Conservation (phyloP, 2,888 invertebrate genomes). For the Calliopum simillimum region DNA sequence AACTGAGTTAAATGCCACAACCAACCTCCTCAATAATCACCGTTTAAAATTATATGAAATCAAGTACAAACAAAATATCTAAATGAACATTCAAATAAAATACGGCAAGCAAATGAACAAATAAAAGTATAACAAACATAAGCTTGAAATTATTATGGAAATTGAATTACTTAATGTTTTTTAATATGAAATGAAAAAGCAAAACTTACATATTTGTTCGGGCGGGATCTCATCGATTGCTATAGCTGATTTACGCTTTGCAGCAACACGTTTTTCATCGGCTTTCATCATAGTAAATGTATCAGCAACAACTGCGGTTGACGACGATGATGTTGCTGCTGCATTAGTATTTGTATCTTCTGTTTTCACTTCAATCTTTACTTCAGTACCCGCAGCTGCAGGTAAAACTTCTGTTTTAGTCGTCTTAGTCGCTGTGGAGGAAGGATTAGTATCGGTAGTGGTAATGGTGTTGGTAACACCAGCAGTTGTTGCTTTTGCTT, state of each 20-base stretch:
- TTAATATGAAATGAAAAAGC: neutral
- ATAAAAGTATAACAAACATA: constrained; percentile 6
- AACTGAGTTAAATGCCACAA: neutral
- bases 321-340: constrained; percentile 30
- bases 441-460: neutral
- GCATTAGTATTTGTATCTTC: constrained; percentile 28
- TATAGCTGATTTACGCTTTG: constrained; percentile 67
- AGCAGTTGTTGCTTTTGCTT: constrained; percentile 12
- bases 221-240: constrained; percentile 61
- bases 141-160: neutral
- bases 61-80: no score
- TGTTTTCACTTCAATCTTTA: neutral
- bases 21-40: neutral
- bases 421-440: no score
- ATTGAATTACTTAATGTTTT: neutral
- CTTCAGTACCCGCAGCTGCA: constrained; percentile 16
- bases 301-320: constrained; percentile 49
- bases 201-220: constrained; percentile 64
- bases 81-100: no score
- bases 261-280: constrained; percentile 66
- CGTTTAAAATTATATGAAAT: neutral
- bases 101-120: constrained; percentile 6
- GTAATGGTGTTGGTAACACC: neutral
- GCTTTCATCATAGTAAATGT: constrained; percentile 70
- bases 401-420: constrained; percentile 9